Conservation (phyloP, 1,140 invertebrate species). For the Argopecten irradians region DNA sequence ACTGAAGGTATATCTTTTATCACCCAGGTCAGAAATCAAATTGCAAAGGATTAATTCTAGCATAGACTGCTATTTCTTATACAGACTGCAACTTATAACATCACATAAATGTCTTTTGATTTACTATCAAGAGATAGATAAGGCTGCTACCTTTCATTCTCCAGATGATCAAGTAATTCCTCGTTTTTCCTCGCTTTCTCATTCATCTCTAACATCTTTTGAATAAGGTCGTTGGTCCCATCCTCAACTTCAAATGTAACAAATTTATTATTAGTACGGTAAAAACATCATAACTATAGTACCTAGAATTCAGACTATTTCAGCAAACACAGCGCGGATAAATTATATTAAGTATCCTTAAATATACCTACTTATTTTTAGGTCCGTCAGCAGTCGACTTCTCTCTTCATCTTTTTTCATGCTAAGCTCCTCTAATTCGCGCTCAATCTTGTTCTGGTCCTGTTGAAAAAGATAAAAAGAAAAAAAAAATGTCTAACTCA, state of each 20-base stretch:
- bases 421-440: slow-evolving; percentile 58
- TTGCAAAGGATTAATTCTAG: too few relatives aligned
- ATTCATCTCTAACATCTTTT: slow-evolving; percentile 66
- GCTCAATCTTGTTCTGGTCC: slow-evolving; percentile 61
- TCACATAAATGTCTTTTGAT: too few relatives aligned
- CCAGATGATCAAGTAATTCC: slow-evolving; percentile 68
- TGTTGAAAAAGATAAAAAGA: slow-evolving; percentile 39
- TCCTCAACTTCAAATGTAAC: slow-evolving; percentile 61
- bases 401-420: slow-evolving; percentile 63
- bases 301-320: neutral
- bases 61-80: too few relatives aligned
- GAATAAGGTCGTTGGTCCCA: slow-evolving; percentile 60
- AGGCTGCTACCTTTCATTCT: slow-evolving; percentile 70
- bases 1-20: too few relatives aligned
- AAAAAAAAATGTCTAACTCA: neutral
- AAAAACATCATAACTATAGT: neutral
- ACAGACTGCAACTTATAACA: too few relatives aligned
- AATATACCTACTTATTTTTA: slow-evolving; percentile 55
- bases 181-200: slow-evolving; percentile 67
- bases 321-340: neutral
- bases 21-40: too few relatives aligned
- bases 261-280: slow-evolving; percentile 23
- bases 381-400: slow-evolving; percentile 57
- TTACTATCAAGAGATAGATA: too few relatives aligned
- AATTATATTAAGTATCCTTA: neutral